Evolutionary conservation across 2,113 vertebrate genomes (phyloP).

Genomic region (Lontra canadensis): DNA sequence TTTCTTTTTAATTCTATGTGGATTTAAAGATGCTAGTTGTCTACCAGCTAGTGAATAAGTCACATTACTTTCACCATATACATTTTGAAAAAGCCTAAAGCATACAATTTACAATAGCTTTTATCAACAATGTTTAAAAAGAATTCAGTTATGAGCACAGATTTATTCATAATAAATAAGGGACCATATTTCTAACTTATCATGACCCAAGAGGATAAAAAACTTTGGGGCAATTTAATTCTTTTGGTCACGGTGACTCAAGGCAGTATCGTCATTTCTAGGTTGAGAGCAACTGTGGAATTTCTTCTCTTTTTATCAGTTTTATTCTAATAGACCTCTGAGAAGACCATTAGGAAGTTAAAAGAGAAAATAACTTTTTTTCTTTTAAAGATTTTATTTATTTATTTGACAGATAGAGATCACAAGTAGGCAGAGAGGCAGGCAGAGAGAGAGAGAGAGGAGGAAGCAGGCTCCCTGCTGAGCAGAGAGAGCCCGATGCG

Average conservation of each 20-base stretch:
- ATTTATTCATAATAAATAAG: conserved; percentile 13
- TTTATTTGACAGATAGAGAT: too few species aligned
- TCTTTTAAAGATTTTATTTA: too few species aligned
- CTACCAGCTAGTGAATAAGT: neutral
- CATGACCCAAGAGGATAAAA: neutral
- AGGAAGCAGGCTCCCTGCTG: too few species aligned
- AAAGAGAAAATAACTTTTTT: neutral
- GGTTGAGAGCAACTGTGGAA: neutral
- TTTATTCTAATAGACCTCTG: neutral
- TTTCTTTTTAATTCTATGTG: neutral
- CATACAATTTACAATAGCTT: neutral
- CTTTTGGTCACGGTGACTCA: neutral
- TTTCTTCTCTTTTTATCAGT: neutral
- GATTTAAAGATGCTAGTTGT: neutral
- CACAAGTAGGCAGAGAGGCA: too few species aligned
- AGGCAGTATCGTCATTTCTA: neutral
- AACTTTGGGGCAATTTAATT: neutral
- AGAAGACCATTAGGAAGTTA: neutral
- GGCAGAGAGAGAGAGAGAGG: too few species aligned
- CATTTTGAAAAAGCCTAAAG: neutral
- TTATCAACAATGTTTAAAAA: neutral
- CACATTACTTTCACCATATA: neutral
- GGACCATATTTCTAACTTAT: neutral
- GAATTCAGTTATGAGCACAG: neutral
- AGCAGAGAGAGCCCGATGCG: too few species aligned